Evolutionary conservation across 2,113 vertebrate genomes (phyloP).

Genomic region (Sander vitreus): DNA sequence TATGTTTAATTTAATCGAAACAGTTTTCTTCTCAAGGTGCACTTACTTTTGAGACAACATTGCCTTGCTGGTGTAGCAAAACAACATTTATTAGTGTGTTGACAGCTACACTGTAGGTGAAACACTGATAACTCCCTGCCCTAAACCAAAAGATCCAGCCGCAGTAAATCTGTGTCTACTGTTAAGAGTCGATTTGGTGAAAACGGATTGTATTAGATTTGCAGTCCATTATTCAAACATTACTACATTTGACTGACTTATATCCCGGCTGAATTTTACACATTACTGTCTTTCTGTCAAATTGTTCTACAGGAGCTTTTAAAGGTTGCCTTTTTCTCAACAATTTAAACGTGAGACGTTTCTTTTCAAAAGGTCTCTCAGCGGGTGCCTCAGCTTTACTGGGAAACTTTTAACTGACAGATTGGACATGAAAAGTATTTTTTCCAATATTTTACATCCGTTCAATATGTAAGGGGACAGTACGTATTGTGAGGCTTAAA

Average conservation of each 20-base stretch:
- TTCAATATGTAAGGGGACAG: constrained; percentile 4
- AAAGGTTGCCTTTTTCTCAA: constrained; percentile 26
- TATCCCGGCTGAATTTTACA: constrained; percentile 21
- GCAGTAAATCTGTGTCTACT: constrained; percentile 11
- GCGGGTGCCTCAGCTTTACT: constrained; percentile 21
- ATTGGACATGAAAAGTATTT: constrained; percentile 12
- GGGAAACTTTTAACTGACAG: constrained; percentile 34
- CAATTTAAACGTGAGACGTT: background rate
- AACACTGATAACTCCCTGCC: background rate
- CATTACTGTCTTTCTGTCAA: constrained; percentile 35
- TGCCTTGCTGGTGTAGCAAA: constrained; percentile 5
- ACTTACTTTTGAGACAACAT: constrained; percentile 14
- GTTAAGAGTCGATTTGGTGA: background rate
- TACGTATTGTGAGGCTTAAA: background rate
- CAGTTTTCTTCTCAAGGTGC: constrained; percentile 16
- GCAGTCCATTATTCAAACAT: constrained; percentile 20
- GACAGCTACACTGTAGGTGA: constrained; percentile 20
- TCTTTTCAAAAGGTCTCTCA: constrained; percentile 27
- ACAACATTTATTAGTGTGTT: constrained; percentile 16
- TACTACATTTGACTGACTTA: constrained; percentile 40
- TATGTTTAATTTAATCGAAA: constrained; percentile 19
- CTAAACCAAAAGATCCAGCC: constrained; percentile 18
- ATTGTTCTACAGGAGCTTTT: constrained; percentile 18
- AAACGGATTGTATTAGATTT: constrained; percentile 6
- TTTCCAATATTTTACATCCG: constrained; percentile 21